Evolutionary conservation across 2,797 vertebrate genomes (phyloP), one percentile per base, ranked within the genome.

Genomic region (Etheostoma nigrum): DNA sequence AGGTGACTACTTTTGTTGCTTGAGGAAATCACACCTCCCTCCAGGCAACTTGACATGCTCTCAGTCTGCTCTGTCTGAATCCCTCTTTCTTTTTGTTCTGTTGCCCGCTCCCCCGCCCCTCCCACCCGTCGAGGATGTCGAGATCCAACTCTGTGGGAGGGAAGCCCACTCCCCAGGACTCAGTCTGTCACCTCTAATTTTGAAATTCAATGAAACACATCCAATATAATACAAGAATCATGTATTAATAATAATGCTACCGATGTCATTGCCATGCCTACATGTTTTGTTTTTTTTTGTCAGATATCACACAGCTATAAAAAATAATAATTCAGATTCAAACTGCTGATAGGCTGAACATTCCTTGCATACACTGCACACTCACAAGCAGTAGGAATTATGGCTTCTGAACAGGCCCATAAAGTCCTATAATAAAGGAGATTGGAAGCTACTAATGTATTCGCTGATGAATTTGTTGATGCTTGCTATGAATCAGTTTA

Each of bases 1-100:
- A 91, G 88, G 92, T 92, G 87, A 89, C 88, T 89, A 89, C 88
- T 80, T 40, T 85, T 86, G 85, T 83, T 88, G 88, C 88, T 84
- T 72, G 55, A 72, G 82, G 86, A 85, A 82, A 74, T 84, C 66
- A 42, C 79, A 64, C 88, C 79, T 90, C 83, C 83, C 89, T 85
- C 64, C 78, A 82, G 88, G 84, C 89, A 74, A 68, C 81, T 81
- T 90, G 86, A 88, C 89, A 83, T 71, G 68, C 87, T 88, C 84
- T 84, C 76, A 64, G 67, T 69, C 78, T 78, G 68, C 86, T 76
- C 79, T 78, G 68, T 71, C 76, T 87, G 79, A 72, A 74, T 61
- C 54, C 73, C 67, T 62, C n/a, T 19, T 67, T 53, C 49, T 66
- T 36, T 40, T 10, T 40, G 36, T 40, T 70, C 61, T 70, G 16